Evolutionary conservation across 2,113 vertebrate species (phyloP).

Genomic region (Pseudopodoces humilis): DNA sequence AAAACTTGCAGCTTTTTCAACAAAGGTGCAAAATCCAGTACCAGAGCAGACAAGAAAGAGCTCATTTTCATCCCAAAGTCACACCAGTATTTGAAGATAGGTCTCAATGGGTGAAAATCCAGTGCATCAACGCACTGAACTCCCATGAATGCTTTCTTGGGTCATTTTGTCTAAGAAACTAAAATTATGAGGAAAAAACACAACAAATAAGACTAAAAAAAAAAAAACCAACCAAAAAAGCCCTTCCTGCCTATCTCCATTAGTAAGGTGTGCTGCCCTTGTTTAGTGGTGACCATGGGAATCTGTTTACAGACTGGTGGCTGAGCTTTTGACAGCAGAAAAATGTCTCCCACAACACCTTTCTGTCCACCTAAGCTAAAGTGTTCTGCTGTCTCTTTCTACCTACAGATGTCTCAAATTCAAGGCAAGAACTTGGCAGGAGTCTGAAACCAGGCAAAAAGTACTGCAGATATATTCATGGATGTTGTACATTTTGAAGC

Average conservation of each 20-base stretch:
- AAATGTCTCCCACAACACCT: neutral
- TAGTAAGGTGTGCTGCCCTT: neutral
- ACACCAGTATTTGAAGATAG: neutral
- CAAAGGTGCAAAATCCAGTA: neutral
- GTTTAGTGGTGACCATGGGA: neutral
- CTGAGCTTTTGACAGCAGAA: slow-evolving; percentile 24
- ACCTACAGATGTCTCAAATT: slow-evolving; percentile 13
- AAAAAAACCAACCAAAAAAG: no score
- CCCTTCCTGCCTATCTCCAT: neutral
- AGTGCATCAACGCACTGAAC: neutral
- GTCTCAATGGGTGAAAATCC: neutral
- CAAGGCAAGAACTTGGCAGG: slow-evolving; percentile 20
- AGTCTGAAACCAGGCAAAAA: slow-evolving; percentile 4
- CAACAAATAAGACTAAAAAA: neutral
- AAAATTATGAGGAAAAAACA: neutral
- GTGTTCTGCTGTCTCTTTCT: neutral
- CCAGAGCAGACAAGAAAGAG: neutral
- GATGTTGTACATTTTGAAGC: neutral
- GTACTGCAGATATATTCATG: neutral
- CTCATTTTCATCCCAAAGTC: neutral
- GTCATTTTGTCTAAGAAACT: neutral
- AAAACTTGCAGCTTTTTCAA: neutral
- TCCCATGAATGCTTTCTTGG: neutral
- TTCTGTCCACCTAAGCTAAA: neutral
- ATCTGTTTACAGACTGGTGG: neutral